These are phyloP conservation scores for Picus viridis DNA, from an alignment of 2,797 vertebrate species.

Conservation along the genomic window DNA sequence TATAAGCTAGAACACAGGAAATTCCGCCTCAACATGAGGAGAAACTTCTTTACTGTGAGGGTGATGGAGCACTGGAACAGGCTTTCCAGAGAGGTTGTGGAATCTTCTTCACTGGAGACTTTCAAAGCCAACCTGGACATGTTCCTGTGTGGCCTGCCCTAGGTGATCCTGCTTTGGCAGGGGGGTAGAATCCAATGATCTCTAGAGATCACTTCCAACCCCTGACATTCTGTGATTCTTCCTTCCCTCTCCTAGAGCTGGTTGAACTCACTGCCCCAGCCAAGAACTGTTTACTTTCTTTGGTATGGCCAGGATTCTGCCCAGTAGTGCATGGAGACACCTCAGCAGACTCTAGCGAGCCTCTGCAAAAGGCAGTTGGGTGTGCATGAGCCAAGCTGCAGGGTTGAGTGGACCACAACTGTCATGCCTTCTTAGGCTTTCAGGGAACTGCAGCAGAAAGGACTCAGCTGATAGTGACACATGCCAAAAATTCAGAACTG, in stretches of 20 bases:
- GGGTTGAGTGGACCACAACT: conserved; percentile 5
- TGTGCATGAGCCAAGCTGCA: not conserved
- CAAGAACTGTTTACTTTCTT: not conserved
- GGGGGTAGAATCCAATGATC: no score
- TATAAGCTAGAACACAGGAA: no score
- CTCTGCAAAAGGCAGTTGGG: not conserved
- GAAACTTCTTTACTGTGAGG: no score
- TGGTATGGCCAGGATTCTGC: not conserved
- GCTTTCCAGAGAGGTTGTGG: no score
- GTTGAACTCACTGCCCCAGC: not conserved
- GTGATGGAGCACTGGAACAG: no score
- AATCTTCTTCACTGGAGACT: no score
- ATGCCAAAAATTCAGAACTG: not conserved
- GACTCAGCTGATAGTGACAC: not conserved
- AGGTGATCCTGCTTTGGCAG: no score
- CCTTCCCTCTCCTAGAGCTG: not conserved
- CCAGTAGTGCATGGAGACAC: not conserved
- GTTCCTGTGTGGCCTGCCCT: no score
- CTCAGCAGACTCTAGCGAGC: not conserved
- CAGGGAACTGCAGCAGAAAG: not conserved
- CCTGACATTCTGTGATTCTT: not conserved
- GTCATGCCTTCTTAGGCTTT: not conserved
- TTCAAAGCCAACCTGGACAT: no score
- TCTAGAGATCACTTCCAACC: no score
- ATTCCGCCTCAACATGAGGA: no score